Percentiles rank a stretch among this genome's conserved stretches.
Evolutionary conservation across 1,140 invertebrate species (phyloP).

Genomic region (Amphibalanus amphitrite): DNA sequence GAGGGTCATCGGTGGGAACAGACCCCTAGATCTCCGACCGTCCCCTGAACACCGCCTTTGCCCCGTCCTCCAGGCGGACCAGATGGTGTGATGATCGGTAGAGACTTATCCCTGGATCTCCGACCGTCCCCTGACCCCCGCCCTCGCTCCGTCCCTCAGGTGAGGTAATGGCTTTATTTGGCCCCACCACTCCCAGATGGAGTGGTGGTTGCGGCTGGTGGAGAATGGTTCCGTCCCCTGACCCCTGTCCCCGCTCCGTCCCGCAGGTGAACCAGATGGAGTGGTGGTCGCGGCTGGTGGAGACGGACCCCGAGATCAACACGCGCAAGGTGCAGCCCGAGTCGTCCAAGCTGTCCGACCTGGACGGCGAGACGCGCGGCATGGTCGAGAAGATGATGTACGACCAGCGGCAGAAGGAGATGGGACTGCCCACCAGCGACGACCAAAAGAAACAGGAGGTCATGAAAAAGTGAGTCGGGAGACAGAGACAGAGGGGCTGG

Average conservation of each 20-base stretch:
- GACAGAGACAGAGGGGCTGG: no score
- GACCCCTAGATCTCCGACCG: no score
- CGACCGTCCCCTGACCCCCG: no score
- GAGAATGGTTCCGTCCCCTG: neutral
- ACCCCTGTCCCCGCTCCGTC: neutral
- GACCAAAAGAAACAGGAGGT: slow-evolving; percentile 98
- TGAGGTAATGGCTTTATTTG: no score
- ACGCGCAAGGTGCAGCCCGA: slow-evolving; percentile 97
- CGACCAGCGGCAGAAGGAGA: slow-evolving; percentile 81
- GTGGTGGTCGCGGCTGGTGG: slow-evolving; percentile 88
- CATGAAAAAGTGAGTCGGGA: slow-evolving; percentile 72
- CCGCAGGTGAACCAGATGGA: slow-evolving; percentile 91
- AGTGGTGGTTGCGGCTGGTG: no score
- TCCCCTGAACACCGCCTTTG: no score
- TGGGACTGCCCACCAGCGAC: slow-evolving; percentile 93
- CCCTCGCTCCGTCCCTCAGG: no score
- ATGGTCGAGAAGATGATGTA: slow-evolving; percentile 99
- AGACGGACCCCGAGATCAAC: slow-evolving; percentile 86
- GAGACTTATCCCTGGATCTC: no score
- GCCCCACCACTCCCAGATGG: no score
- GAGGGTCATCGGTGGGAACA: no score
- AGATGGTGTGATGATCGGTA: no score
- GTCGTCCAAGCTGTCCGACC: slow-evolving; percentile 89
- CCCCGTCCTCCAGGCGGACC: slow-evolving; percentile 17
- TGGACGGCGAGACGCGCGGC: slow-evolving; percentile 91